Evolutionary conservation across 2,888 invertebrate species (phyloP).

Genomic region (Pseudococcus viburni): DNA sequence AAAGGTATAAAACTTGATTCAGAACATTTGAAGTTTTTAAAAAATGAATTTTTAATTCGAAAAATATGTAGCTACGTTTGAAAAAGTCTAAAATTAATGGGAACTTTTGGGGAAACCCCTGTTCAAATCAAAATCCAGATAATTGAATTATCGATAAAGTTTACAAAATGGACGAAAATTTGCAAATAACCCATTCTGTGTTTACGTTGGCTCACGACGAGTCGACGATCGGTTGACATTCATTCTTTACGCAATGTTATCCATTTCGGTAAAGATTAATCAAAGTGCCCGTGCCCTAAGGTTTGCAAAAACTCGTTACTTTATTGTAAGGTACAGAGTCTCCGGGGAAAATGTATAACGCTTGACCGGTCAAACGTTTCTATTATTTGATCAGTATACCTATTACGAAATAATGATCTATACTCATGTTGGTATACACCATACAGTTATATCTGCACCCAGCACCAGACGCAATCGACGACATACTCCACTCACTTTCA

Average conservation of each 20-base stretch:
- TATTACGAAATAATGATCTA: slow-evolving; percentile 49
- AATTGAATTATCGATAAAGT: neutral
- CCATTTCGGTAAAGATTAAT: slow-evolving; percentile 49
- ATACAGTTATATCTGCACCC: neutral
- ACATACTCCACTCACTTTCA: neutral
- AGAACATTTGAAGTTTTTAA: too few species aligned
- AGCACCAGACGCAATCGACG: slow-evolving; percentile 19
- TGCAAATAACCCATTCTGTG: neutral
- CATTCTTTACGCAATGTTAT: slow-evolving; percentile 36
- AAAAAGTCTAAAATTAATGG: too few species aligned
- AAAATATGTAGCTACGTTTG: too few species aligned
- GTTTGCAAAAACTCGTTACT: slow-evolving; percentile 46
- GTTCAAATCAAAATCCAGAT: neutral
- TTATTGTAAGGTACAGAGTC: slow-evolving; percentile 43
- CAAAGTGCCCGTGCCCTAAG: slow-evolving; percentile 32
- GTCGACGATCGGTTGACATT: neutral
- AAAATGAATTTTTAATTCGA: too few species aligned
- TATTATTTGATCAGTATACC: slow-evolving; percentile 49
- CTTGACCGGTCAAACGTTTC: slow-evolving; percentile 47
- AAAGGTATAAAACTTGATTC: too few species aligned
- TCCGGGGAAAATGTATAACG: slow-evolving; percentile 39
- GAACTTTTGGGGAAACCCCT: too few species aligned
- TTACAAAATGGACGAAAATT: neutral
- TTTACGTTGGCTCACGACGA: neutral
- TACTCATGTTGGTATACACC: slow-evolving; percentile 6